phyloP scores from a whole-genome alignment of 2,797 vertebrate species.

The Pitangus sulphuratus region DNA sequence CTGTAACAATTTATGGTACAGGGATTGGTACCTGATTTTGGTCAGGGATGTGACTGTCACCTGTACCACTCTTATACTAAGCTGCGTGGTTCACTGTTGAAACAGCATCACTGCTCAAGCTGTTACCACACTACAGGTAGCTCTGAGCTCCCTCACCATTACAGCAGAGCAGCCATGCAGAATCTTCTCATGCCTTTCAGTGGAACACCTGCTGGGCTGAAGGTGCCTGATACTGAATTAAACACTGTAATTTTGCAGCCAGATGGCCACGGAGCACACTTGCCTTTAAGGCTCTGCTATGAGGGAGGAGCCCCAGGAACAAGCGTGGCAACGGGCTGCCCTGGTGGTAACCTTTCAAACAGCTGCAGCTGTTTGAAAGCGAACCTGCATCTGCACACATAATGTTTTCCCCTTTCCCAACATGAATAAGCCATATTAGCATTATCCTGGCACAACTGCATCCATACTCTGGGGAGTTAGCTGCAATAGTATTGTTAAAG shows the following conservation, averaged over 20 bases:
- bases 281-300: not conserved
- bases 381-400: not conserved
- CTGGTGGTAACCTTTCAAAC: not conserved
- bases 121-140: not conserved
- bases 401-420: not conserved
- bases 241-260: not conserved
- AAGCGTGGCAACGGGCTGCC: not conserved
- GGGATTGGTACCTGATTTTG: not conserved
- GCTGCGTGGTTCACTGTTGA: not conserved
- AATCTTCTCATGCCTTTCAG: not conserved
- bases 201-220: not conserved
- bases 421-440: not conserved
- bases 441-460: not conserved
- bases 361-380: not conserved
- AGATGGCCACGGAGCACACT: not conserved
- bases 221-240: not conserved
- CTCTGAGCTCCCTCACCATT: not conserved
- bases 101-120: rapidly evolving
- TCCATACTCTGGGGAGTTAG: not conserved
- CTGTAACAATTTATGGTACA: not conserved
- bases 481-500: not conserved
- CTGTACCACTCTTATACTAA: not conserved
- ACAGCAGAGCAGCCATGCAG: not conserved
- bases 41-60: not conserved
- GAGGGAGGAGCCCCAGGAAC: not conserved